A percentile compares a stretch with the other conserved stretches of the same genome.
These are phyloP conservation scores for Drosophila acutilabella DNA, from an alignment of 2,888 invertebrate species.

Conservation along the genomic window DNA sequence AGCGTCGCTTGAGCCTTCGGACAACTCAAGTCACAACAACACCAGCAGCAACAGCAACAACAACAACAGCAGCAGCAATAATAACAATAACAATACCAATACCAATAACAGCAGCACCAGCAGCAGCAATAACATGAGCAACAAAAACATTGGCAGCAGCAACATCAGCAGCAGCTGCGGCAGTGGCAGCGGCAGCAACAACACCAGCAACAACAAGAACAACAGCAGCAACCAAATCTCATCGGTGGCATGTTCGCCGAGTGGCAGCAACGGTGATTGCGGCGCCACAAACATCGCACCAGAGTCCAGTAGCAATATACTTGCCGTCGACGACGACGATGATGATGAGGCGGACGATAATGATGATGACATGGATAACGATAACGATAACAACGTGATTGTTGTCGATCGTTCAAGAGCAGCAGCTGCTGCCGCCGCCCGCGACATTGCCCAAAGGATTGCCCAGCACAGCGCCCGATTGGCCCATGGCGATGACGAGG, in stretches of 20 bases:
- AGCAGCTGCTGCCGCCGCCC: constrained; percentile 59
- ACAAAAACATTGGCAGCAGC: constrained; percentile 45
- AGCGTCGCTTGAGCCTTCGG: constrained; percentile 60
- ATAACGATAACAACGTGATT: constrained; percentile 52
- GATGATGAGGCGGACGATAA: constrained; percentile 44
- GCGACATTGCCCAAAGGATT: constrained; percentile 67
- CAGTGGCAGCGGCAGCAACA: constrained; percentile 50
- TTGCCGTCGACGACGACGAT: constrained; percentile 49
- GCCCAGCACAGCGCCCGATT: constrained; percentile 57
- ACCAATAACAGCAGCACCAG: constrained; percentile 48
- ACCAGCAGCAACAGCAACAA: constrained; percentile 37
- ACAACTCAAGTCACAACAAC: constrained; percentile 38
- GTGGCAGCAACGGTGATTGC: constrained; percentile 65
- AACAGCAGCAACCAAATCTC: constrained; percentile 22
- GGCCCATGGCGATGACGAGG: constrained; percentile 52
- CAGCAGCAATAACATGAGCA: constrained; percentile 66
- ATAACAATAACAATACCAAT: constrained; percentile 34
- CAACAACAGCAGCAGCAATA: constrained; percentile 20
- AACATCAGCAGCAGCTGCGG: constrained; percentile 37
- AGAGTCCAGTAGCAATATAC: constrained; percentile 45
- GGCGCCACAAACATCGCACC: constrained; percentile 19
- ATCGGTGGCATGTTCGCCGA: constrained; percentile 45
- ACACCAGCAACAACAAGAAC: constrained; percentile 33
- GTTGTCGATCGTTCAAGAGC: constrained; percentile 51
- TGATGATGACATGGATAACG: constrained; percentile 49